These are phyloP conservation scores for Eustalomyia histrio DNA, from an alignment of 2,888 invertebrate species.

Conservation along the genomic window DNA sequence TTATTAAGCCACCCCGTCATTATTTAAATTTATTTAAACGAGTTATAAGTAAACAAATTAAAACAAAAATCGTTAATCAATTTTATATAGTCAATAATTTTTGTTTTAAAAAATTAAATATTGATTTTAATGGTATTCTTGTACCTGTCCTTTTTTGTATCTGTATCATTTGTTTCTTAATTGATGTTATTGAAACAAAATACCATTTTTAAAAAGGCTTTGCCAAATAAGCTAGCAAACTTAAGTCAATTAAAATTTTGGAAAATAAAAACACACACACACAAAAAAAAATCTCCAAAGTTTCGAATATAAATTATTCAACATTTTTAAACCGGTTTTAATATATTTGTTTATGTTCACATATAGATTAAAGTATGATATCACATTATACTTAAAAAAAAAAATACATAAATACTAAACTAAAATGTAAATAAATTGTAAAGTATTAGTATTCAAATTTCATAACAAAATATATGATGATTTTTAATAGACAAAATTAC, in stretches of 20 bases:
- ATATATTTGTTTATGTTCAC: neutral
- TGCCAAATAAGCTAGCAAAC: conserved; percentile 31
- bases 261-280: conserved; percentile 21
- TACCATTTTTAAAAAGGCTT: too few relatives aligned
- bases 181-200: too few relatives aligned
- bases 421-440: conserved; percentile 20
- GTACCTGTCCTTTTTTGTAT: conserved; percentile 9
- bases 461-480: conserved; percentile 28
- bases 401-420: conserved; percentile 54
- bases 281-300: conserved; percentile 20
- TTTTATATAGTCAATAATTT: neutral
- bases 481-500: conserved; percentile 35
- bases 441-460: conserved; percentile 10
- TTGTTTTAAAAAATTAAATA: neutral
- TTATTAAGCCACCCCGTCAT: too few relatives aligned
- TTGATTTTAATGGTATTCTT: neutral
- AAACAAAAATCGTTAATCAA: too few relatives aligned
- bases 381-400: conserved; percentile 61
- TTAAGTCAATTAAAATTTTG: conserved; percentile 46
- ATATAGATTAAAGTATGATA: conserved; percentile 16
- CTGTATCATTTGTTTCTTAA: too few relatives aligned
- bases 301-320: conserved; percentile 27
- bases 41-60: too few relatives aligned
- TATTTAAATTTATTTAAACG: too few relatives aligned
- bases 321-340: conserved; percentile 26